Evolutionary conservation across 2,888 invertebrate genomes (phyloP), one percentile per base, ranked within the genome.

Genomic region (Eilema griseolum): DNA sequence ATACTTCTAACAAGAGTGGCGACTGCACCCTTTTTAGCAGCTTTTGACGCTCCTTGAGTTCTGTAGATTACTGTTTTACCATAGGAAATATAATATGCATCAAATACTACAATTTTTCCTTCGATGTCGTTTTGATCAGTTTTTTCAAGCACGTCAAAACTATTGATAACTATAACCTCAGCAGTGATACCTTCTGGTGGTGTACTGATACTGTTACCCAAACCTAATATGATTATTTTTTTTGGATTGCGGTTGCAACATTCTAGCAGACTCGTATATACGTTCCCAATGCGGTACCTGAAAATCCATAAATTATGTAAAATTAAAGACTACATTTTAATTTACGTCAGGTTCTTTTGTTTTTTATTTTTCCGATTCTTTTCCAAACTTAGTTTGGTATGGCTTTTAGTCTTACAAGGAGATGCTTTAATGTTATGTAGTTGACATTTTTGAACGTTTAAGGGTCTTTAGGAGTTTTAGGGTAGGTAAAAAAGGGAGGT

Each of bases 41-140:
- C 98, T 87, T 93, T 95, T 0, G 95, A 88, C 2, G 98, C 97
- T 5, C 97, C 97, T 24, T 87, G 83, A 16, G 87, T 86, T 83
- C 98, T 94, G 86, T 98, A 98, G 66, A 88, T 74, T 0, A 97
- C 97, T 0, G 97, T 96, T 68, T 94, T 88, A 0, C 96, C 96
- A 88, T 98, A 98, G 28, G 92, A 91, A 16, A 94, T 88, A 85
- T 92, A 97, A 69, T 95, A 94, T 81, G 97, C 96, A 86, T 97
- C 97, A 88, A 96, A 98, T 1, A 98, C 96, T 2, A 98, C 97
- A 69, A 98, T 98, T 95, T 97, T 98, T 24, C 97, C 93, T 80
- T 88, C 85, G 70, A 97, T 96, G 83, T 95, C 60, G 20, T 81
- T 90, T 16, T 88, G 82, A 3, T 95, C 89, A 63, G 95, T 90